Evolutionary conservation across 2,113 vertebrate genomes (phyloP).

Genomic region (Lethenteron reissneri): DNA sequence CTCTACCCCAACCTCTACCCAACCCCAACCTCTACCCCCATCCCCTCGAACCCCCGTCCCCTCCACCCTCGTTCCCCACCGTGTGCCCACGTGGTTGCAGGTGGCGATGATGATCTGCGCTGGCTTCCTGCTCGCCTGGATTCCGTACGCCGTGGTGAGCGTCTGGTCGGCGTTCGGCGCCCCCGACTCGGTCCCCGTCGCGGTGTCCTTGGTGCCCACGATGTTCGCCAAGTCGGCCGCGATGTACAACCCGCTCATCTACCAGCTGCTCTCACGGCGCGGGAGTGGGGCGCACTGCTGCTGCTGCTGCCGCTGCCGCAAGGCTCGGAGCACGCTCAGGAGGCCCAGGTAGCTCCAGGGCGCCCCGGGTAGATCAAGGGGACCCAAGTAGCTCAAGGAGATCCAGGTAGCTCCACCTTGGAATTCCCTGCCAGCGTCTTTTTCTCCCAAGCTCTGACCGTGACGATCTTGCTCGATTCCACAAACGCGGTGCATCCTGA

Average conservation of each 20-base stretch:
- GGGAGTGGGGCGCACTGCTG: too few relatives aligned
- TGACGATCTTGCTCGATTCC: too few relatives aligned
- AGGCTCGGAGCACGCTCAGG: too few relatives aligned
- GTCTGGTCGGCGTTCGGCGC: constrained; percentile 67
- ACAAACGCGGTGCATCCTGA: too few relatives aligned
- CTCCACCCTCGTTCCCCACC: constrained; percentile 7
- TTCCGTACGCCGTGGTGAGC: constrained; percentile 67
- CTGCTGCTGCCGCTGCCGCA: too few relatives aligned
- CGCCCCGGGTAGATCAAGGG: too few relatives aligned
- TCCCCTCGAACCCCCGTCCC: background rate
- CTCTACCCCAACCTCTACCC: background rate
- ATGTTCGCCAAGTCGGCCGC: constrained; percentile 74
- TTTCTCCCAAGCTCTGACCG: too few relatives aligned
- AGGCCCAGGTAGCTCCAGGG: too few relatives aligned
- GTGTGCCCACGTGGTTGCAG: constrained; percentile 20
- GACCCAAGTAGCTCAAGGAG: too few relatives aligned
- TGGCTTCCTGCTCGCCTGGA: constrained; percentile 84
- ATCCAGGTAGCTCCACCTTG: too few relatives aligned
- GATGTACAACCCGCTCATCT: constrained; percentile 93
- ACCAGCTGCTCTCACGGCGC: constrained; percentile 24
- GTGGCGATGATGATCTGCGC: constrained; percentile 85
- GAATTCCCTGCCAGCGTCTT: too few relatives aligned
- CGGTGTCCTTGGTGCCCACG: constrained; percentile 57
- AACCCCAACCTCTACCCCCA: background rate
- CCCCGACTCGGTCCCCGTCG: constrained; percentile 48